Conservation (phyloP, 2,113 vertebrate species). For the Atrichornis clamosus region DNA sequence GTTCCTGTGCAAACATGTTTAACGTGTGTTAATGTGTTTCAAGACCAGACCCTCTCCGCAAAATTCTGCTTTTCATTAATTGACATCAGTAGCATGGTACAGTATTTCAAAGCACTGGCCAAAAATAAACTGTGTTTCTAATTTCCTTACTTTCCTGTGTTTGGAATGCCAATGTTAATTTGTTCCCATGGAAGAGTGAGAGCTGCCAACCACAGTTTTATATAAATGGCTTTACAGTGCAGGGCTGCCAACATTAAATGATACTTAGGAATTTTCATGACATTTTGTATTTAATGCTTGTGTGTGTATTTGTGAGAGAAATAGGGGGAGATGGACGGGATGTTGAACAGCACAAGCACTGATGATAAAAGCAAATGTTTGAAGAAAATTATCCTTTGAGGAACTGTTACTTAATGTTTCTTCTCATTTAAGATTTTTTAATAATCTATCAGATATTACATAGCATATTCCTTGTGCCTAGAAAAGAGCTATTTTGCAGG, state of each 20-base stretch:
- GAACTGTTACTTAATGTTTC: background rate
- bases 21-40: constrained; percentile 84
- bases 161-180: constrained; percentile 85
- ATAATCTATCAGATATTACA: background rate
- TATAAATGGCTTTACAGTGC: constrained; percentile 72
- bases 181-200: constrained; percentile 79
- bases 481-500: background rate
- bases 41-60: constrained; percentile 77
- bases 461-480: background rate
- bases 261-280: constrained; percentile 70
- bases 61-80: constrained; percentile 83
- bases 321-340: background rate
- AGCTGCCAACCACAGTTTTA: constrained; percentile 76
- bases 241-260: constrained; percentile 66
- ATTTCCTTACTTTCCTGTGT: constrained; percentile 85
- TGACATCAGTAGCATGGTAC: constrained; percentile 85
- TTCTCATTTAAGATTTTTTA: background rate
- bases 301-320: constrained; percentile 33
- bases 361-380: background rate
- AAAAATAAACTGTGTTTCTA: constrained; percentile 81
- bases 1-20: constrained; percentile 85
- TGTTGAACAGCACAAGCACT: background rate
- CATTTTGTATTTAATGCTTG: constrained; percentile 66
- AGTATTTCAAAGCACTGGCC: constrained; percentile 84
- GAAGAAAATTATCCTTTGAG: background rate